Base-by-base conservation (phyloP, 2,888 invertebrate genomes). In the Latheticus oryzae region DNA sequence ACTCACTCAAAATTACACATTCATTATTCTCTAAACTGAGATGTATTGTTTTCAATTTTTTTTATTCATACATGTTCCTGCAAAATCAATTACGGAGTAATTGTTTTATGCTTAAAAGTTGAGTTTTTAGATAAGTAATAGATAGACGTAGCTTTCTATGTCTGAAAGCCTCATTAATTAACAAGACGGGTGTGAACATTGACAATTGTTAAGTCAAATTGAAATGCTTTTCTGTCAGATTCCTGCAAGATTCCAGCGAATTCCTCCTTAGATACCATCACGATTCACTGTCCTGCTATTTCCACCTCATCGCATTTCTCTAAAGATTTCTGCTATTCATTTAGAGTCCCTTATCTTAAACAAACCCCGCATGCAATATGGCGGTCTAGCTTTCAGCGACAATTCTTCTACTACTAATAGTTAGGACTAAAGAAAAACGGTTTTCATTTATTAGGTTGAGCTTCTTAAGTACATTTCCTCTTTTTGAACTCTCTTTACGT, bases 261-360 rank as follows among this genome's bases (percentile, higher is more conserved):
- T 68, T 65, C 63, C 63, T 61, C 45, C 54, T 52, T 38, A 67
- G 68, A 68, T 68, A 68, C 59, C 64, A 68, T 68, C 67, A 65
- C 67, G 59, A 67, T 68, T 67, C 67, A 68, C 64, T 67, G 67
- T 66, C 66, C 67, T 60, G 67, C 66, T 66, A 65, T 69, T 69
- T 70, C 68, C 69, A 66, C 64, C 66, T 68, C 69, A 69, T 70
- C 66, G 67, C 68, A 64, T 66, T 65, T 68, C 65, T 66, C 65
- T 62, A 66, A 69, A 69, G 68, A 69, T 66, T 69, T 67, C 68
- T 66, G 65, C 68, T 67, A 69, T 69, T 69, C 69, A 69, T 69
- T 69, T 68, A 64, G 65, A 68, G 65, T 68, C 67, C 60, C 67
- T 69, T 69, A 69, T 69, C 69, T 69, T 65, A 68, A 68, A 67